phyloP scores from a whole-genome alignment of 2,113 vertebrate species.

The Eudorcas thomsonii region DNA sequence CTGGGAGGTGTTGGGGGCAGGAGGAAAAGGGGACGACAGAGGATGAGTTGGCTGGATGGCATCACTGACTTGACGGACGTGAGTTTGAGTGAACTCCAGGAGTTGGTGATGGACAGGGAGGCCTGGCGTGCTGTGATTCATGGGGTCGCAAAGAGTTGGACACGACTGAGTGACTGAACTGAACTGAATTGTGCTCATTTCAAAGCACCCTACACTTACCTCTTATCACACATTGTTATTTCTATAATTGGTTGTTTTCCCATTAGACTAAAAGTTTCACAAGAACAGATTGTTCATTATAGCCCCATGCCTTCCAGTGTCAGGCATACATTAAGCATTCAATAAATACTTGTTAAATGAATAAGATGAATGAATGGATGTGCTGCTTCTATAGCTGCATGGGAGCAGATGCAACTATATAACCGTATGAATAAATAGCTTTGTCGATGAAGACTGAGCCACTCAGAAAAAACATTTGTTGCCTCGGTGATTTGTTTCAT shows the following conservation, averaged over 20 bases:
- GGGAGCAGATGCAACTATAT: background rate
- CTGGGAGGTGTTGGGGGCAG: too few relatives aligned
- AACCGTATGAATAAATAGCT: slow-evolving; percentile 17
- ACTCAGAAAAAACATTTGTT: slow-evolving; percentile 38
- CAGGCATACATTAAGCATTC: background rate
- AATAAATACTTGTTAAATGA: background rate
- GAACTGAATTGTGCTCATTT: background rate
- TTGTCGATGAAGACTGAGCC: background rate
- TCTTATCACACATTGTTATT: background rate
- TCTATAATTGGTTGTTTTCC: background rate
- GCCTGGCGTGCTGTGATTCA: too few relatives aligned
- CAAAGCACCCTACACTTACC: background rate
- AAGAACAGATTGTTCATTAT: background rate
- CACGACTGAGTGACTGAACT: too few relatives aligned
- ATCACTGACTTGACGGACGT: too few relatives aligned
- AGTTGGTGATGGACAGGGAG: too few relatives aligned
- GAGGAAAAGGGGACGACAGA: too few relatives aligned
- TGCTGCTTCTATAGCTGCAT: background rate
- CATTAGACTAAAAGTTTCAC: background rate
- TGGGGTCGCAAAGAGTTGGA: too few relatives aligned
- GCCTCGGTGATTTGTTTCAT: slow-evolving; percentile 30
- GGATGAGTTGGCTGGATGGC: too few relatives aligned
- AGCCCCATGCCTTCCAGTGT: background rate
- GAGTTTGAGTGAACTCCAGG: too few relatives aligned
- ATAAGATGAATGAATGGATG: background rate